Evolutionary conservation across 2,113 vertebrate species (phyloP).

Genomic region (Suricata suricatta): DNA sequence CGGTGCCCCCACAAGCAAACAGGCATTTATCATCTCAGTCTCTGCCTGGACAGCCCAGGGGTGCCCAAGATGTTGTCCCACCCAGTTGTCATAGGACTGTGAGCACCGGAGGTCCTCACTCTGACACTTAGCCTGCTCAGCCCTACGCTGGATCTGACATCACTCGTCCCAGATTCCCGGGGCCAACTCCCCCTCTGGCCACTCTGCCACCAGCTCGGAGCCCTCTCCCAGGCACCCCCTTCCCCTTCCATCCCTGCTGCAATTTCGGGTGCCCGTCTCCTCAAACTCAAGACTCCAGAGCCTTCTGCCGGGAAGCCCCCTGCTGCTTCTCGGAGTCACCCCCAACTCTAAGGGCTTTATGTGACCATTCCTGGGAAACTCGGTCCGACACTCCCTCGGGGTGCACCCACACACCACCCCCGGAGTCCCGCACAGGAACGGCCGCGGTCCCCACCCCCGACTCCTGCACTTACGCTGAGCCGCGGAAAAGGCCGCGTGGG

Average conservation of each 20-base stretch:
- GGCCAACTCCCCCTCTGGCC: not conserved
- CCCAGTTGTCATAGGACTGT: constrained; percentile 7
- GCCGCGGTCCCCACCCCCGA: not conserved
- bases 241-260: not conserved
- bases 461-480: constrained; percentile 88
- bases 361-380: not conserved
- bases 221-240: not conserved
- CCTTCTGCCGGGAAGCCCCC: not conserved
- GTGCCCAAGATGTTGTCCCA: constrained; percentile 9
- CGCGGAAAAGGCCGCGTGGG: constrained; percentile 96
- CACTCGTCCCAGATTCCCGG: not conserved
- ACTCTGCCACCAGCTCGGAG: not conserved
- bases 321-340: not conserved
- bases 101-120: not conserved
- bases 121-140: not conserved
- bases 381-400: not conserved
- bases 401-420: constrained; percentile 32
- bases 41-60: constrained; percentile 35
- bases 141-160: constrained; percentile 20
- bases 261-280: not conserved
- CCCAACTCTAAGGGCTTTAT: constrained; percentile 33
- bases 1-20: constrained; percentile 12
- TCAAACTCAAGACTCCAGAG: not conserved
- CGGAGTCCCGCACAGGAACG: not conserved
- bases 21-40: constrained; percentile 30